Base-by-base conservation (phyloP, 2,797 vertebrate species). In the Okamejei kenojei region DNA sequence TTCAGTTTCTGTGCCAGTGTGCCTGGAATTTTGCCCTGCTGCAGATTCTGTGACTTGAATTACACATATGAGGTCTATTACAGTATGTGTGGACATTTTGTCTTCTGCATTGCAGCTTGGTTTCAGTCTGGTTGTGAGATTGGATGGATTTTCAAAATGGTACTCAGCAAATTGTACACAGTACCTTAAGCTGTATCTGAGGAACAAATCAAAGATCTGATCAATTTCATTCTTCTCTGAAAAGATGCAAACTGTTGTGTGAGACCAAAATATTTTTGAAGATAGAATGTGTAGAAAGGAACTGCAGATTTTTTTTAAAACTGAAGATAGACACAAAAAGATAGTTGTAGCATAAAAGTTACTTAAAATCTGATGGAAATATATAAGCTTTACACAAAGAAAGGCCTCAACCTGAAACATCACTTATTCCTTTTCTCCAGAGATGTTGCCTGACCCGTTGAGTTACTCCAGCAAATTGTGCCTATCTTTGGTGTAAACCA, bases 11-110 rank as follows among this genome's bases (percentile, higher is more conserved):
- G 65, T 21, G 26, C 26, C n/a, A 58, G 82, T 84, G 26, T 84
- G n/a, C 61, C 84, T 88, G 84, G 65, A 68, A 88, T 88, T 86
- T 88, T 35, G 84, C 7, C 84, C 19, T 88, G 61, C 29, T 88
- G 61, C 11, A 35, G 61, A 68, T 19, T 88, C 15, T 86, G 82
- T 86, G 82, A 86, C 61, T 86, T 86, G 82, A 86, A 86, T 86
- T 65, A 17, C 82, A 86, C 63, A 29, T n/a, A 86, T 86, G 82
- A 86, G 63, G 61, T 86, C 82, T 61, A 86, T 86, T 86, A 86
- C 32, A 58, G 13, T 61, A 32, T 32, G 29, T 86, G 61, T 58
- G 32, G 82, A n/a, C 82, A 65, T 63, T 86, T 86, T 23, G 23
- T 23, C 80, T 82, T 58, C 45, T 54, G 80, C 80, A 54, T 82